Percentiles rank a stretch among this genome's conserved stretches.
Conservation (phyloP, 1,140 invertebrate species). For the Solen grandis region DNA sequence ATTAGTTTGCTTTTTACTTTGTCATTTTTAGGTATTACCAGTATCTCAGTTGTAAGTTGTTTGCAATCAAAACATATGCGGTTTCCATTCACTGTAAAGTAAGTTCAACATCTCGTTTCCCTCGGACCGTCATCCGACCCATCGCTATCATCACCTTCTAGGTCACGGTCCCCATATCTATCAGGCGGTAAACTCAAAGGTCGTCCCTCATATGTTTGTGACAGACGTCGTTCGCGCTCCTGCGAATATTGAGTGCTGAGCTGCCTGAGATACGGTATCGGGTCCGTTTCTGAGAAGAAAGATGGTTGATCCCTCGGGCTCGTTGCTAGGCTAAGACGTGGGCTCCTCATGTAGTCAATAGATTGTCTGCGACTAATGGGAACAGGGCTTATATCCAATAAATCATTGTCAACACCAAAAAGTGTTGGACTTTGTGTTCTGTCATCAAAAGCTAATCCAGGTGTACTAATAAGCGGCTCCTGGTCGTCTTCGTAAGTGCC, state of each 20-base stretch:
- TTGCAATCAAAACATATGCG: no score
- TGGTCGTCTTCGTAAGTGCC: slow-evolving; percentile 66
- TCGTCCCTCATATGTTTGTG: slow-evolving; percentile 47
- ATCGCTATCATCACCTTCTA: slow-evolving; percentile 32
- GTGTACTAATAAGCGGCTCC: slow-evolving; percentile 62
- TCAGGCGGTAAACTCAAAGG: slow-evolving; percentile 31
- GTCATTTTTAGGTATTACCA: no score
- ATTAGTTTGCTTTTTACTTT: no score
- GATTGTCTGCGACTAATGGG: slow-evolving; percentile 68
- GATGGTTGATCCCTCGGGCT: slow-evolving; percentile 68
- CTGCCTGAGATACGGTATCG: slow-evolving; percentile 57
- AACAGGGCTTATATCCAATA: slow-evolving; percentile 67
- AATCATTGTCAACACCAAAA: slow-evolving; percentile 74
- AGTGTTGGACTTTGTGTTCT: slow-evolving; percentile 69
- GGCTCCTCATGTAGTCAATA: slow-evolving; percentile 67
- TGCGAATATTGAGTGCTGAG: slow-evolving; percentile 42
- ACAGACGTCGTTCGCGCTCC: slow-evolving; percentile 36
- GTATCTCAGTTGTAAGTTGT: no score
- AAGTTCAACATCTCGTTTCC: slow-evolving; percentile 38
- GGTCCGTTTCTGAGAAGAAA: slow-evolving; percentile 75
- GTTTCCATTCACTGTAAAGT: no score
- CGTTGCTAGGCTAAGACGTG: slow-evolving; percentile 71
- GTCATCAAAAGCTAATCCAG: slow-evolving; percentile 69
- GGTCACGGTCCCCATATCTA: slow-evolving; percentile 13
- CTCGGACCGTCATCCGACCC: slow-evolving; percentile 31